A percentile compares a stretch with the other conserved stretches of the same genome.
Evolutionary conservation across 2,888 invertebrate species (phyloP).

Genomic region (Cryptus viduatorius): DNA sequence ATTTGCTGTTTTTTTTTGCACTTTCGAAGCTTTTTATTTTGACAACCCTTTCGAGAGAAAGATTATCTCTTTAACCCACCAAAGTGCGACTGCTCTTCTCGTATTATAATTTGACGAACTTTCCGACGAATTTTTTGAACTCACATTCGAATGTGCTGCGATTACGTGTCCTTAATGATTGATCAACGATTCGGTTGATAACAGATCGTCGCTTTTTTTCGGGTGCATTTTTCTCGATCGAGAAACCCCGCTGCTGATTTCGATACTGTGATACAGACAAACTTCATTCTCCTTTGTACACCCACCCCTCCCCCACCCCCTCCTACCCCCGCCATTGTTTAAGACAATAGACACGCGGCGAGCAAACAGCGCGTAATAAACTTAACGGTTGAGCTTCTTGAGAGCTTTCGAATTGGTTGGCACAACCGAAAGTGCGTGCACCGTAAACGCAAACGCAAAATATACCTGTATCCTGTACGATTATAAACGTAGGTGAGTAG

Average conservation of each 20-base stretch:
- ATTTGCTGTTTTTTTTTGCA: background rate
- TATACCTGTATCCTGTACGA: background rate
- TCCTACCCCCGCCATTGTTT: background rate
- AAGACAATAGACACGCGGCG: background rate
- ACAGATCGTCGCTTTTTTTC: background rate
- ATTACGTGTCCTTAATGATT: background rate
- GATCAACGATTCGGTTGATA: background rate
- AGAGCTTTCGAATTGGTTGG: slow-evolving; percentile 28
- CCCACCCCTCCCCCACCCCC: background rate
- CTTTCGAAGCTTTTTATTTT: slow-evolving; percentile 18
- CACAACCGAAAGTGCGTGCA: slow-evolving; percentile 11
- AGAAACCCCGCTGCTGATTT: background rate
- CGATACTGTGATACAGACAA: background rate
- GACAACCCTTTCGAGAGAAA: background rate
- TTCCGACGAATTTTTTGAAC: too few relatives aligned
- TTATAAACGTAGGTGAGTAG: background rate
- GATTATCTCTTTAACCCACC: too few relatives aligned
- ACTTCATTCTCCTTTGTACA: background rate
- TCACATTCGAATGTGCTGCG: too few relatives aligned
- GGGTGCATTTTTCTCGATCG: background rate
- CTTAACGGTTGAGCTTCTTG: slow-evolving; percentile 32
- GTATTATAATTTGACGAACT: too few relatives aligned
- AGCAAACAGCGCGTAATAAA: slow-evolving; percentile 26
- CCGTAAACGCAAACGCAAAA: background rate
- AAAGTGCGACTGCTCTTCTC: too few relatives aligned